A percentile compares a stretch with the other conserved stretches of the same genome.
phyloP scores from a whole-genome alignment of 1,140 invertebrate species.

The Odontomachus brunneus region DNA sequence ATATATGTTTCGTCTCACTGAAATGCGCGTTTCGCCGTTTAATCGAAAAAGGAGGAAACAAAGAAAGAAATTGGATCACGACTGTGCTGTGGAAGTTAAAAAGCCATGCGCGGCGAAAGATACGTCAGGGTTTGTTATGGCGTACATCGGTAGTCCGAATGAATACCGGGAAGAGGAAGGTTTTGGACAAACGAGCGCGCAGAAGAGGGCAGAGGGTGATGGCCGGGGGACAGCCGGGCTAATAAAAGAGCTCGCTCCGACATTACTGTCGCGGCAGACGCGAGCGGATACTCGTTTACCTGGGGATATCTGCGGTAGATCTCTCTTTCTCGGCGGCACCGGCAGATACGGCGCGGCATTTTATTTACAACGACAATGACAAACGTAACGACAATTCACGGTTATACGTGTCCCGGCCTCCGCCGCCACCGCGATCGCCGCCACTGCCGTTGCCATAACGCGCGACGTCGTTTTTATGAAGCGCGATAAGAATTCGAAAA shows the following conservation, averaged over 20 bases:
- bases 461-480: constrained; percentile 72
- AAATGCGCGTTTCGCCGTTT: background rate
- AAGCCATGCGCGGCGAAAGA: background rate
- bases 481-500: constrained; percentile 76
- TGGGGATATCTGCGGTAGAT: constrained; percentile 72
- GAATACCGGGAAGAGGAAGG: background rate
- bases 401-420: constrained; percentile 64
- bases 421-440: constrained; percentile 1
- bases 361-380: constrained; percentile 75
- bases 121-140: constrained; percentile 24
- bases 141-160: constrained; percentile 43
- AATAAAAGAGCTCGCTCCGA: constrained; percentile 68
- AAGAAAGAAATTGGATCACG: background rate
- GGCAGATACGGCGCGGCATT: constrained; percentile 57
- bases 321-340: constrained; percentile 57
- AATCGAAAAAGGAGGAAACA: background rate
- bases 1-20: background rate
- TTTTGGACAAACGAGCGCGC: constrained; percentile 41
- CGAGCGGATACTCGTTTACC: constrained; percentile 72
- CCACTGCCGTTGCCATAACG: constrained; percentile 54
- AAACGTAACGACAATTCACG: constrained; percentile 76
- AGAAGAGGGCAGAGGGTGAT: background rate
- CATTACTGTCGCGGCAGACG: constrained; percentile 71
- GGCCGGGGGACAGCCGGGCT: constrained; percentile 5
- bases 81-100: constrained; percentile 17